A percentile compares a stretch with the other conserved stretches of the same genome.
These are phyloP conservation scores for Cerceris ruficornis DNA, from an alignment of 2,888 invertebrate species.

Conservation along the genomic window DNA sequence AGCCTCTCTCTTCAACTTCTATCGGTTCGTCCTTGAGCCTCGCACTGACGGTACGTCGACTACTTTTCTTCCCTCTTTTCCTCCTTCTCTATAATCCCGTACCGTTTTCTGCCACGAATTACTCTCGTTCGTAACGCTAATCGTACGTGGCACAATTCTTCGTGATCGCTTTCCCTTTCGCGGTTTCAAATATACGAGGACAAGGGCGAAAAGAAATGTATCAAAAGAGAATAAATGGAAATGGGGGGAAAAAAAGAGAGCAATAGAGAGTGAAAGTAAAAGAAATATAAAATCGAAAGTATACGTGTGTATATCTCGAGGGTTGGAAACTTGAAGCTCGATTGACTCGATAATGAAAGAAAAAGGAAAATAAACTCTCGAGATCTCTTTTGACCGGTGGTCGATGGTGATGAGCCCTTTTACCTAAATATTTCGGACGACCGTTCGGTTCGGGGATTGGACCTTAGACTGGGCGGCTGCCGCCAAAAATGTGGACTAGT, in stretches of 20 bases:
- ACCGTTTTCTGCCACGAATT: slow-evolving; percentile 3
- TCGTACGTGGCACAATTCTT: not conserved
- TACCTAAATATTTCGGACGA: slow-evolving; percentile 81
- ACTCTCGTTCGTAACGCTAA: slow-evolving; percentile 10
- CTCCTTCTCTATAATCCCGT: not conserved
- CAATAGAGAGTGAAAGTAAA: no score
- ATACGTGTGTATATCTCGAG: not conserved
- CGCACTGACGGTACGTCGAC: slow-evolving; percentile 33
- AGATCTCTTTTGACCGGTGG: slow-evolving; percentile 30
- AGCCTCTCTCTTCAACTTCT: slow-evolving; percentile 12
- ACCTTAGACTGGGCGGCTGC: slow-evolving; percentile 80
- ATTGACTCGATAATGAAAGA: slow-evolving; percentile 74
- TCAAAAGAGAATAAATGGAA: no score
- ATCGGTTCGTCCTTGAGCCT: slow-evolving; percentile 20
- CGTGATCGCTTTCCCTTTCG: not conserved
- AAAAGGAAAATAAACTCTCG: not conserved
- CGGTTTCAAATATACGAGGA: no score
- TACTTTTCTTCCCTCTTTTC: not conserved
- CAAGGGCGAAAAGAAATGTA: no score
- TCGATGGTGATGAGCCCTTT: slow-evolving; percentile 52
- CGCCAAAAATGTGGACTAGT: slow-evolving; percentile 80
- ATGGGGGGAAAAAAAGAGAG: no score
- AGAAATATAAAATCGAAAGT: not conserved
- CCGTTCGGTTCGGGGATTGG: slow-evolving; percentile 82
- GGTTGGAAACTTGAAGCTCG: not conserved